These are phyloP conservation scores for Trichogramma evanescens DNA, from an alignment of 2,888 invertebrate genomes.

Conservation along the genomic window DNA sequence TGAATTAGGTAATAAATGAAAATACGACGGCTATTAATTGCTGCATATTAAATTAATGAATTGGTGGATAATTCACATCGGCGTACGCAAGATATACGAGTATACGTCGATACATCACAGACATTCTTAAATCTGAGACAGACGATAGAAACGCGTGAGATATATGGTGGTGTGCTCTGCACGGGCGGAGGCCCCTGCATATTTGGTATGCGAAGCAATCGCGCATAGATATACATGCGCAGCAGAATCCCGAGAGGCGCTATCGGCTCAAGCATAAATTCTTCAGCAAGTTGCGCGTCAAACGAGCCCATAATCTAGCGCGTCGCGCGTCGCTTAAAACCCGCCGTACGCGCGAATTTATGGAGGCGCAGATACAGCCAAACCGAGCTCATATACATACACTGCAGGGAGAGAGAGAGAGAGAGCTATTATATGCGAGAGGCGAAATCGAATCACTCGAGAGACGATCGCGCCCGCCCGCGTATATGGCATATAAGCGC, in stretches of 20 bases:
- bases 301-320: background rate
- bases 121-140: too few relatives aligned
- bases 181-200: too few relatives aligned
- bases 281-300: conserved; percentile 30
- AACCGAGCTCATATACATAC: background rate
- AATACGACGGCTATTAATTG: too few relatives aligned
- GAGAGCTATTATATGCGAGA: conserved; percentile 23
- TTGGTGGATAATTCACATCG: too few relatives aligned
- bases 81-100: too few relatives aligned
- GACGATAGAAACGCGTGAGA: too few relatives aligned
- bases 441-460: conserved; percentile 29
- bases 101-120: too few relatives aligned
- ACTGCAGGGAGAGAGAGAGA: background rate
- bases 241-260: conserved; percentile 26
- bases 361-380: conserved; percentile 6
- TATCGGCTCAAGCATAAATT: conserved; percentile 46
- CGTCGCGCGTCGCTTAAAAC: conserved; percentile 35
- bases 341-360: conserved; percentile 21
- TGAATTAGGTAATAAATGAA: too few relatives aligned
- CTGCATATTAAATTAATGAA: too few relatives aligned
- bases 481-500: background rate
- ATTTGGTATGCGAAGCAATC: background rate
- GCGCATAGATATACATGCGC: background rate
- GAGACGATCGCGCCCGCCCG: background rate
- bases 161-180: too few relatives aligned